Evolutionary conservation across 2,797 vertebrate genomes (phyloP), one percentile per base, ranked within the genome.

Genomic region (Acestrorhynchus altus): DNA sequence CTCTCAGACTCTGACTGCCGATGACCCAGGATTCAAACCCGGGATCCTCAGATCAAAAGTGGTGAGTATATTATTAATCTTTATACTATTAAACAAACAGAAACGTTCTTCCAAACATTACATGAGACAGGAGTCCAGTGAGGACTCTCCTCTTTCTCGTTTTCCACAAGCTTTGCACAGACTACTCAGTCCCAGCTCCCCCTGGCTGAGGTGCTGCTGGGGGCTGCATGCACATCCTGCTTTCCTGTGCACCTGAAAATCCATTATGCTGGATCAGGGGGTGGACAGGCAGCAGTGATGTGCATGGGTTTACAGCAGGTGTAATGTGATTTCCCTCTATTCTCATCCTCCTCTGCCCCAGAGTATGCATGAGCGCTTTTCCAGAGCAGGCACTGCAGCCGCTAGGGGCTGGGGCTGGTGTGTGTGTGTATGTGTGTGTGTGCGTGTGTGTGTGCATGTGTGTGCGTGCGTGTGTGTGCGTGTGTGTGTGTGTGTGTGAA

Each of bases 201-300:
- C 52, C 54, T 44, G 60, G 61, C 63, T 76, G 80, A 85, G 63
- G 77, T 79, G 77, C 77, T 73, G 80, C 83, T 86, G 71, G 67
- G 66, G 84, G 83, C 74, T 35, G 47, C 75, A 68, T 52, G 77
- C 84, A 86, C 86, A 81, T 81, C 89, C 83, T 82, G 13, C 63
- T 72, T 64, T 79, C 74, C 88, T 83, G 75, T 81, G 81, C 81
- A 81, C 84, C 85, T 89, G 86, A 86, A 84, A 90, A 87, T 85
- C 88, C 88, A 87, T 88, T 90, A 88, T 80, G 74, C 80, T 76
- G 78, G 78, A 78, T 75, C 11, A 78, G 81, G 82, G 87, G 88
- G 81, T 80, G 74, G 77, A 66, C 81, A 83, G 80, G 84, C 66
- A 68, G 66, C 26, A 49, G 51, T 63, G 39, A 68, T 24, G 73